phyloP scores from a whole-genome alignment of 2,113 vertebrate species.

The Psittacara wagleri region DNA sequence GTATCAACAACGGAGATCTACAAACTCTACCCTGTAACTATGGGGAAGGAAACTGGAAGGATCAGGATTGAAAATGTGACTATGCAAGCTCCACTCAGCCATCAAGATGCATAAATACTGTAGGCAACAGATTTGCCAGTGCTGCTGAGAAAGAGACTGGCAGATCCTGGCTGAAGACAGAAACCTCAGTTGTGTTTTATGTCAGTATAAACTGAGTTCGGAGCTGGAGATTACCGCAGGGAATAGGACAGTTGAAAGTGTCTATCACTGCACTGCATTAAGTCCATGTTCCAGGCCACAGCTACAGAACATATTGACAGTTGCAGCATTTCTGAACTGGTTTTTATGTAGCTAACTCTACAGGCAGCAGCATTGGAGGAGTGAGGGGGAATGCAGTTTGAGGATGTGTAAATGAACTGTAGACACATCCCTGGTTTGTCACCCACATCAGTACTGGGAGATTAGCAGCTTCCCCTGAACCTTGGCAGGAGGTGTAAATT shows the following conservation, averaged over 20 bases:
- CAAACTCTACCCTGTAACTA: conserved; percentile 69
- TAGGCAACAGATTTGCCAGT: not conserved
- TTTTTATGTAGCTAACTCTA: not conserved
- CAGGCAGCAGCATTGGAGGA: not conserved
- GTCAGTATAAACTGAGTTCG: not conserved
- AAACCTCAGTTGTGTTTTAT: not conserved
- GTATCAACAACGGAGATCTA: conserved; percentile 67
- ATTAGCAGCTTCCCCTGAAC: not conserved
- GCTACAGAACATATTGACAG: not conserved
- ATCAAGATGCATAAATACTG: not conserved
- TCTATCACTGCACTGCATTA: not conserved
- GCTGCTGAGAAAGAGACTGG: not conserved
- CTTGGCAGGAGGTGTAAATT: not conserved
- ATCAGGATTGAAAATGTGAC: conserved; percentile 51
- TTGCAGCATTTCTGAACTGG: not conserved
- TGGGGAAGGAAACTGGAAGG: conserved; percentile 67
- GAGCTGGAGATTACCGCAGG: not conserved
- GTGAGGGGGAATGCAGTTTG: not conserved
- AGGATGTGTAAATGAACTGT: not conserved
- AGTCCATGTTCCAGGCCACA: not conserved
- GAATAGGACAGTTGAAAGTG: not conserved
- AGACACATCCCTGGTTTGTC: not conserved
- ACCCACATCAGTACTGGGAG: not conserved
- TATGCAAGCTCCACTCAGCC: conserved; percentile 19
- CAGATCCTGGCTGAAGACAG: not conserved